Evolutionary conservation across 1,140 invertebrate species (phyloP).

Genomic region (Drosophila ambigua): DNA sequence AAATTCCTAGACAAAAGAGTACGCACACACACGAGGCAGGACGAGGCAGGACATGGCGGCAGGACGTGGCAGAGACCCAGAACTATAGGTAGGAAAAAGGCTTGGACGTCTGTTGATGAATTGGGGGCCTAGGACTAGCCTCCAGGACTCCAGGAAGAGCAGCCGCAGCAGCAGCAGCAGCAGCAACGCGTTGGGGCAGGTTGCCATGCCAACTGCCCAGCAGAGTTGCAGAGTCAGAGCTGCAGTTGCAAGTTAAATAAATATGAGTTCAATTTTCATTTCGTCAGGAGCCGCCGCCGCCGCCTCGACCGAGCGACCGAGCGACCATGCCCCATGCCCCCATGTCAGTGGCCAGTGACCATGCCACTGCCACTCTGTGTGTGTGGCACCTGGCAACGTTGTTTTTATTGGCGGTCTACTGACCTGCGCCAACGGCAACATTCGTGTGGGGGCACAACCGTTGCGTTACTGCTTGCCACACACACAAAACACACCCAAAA

Average conservation of each 20-base stretch:
- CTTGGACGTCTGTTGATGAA: conserved; percentile 73
- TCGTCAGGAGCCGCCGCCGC: conserved; percentile 15
- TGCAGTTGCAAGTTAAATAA: conserved; percentile 71
- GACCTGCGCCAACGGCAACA: conserved; percentile 72
- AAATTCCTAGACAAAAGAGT: conserved; percentile 82
- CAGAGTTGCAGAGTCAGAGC: conserved; percentile 32
- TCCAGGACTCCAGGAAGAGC: conserved; percentile 14
- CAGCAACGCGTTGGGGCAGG: not conserved
- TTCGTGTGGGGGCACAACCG: conserved; percentile 8
- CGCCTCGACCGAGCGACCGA: too few species aligned
- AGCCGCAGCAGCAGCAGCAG: not conserved
- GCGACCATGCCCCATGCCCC: too few species aligned
- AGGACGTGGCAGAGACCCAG: conserved; percentile 26
- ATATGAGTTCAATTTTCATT: conserved; percentile 82
- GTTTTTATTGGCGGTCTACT: conserved; percentile 82
- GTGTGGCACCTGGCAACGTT: conserved; percentile 48
- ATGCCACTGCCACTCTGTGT: not conserved
- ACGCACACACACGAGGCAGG: conserved; percentile 38
- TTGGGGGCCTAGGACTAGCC: conserved; percentile 62
- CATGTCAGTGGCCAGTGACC: conserved; percentile 5
- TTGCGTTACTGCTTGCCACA: not conserved
- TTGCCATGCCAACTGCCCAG: conserved; percentile 51
- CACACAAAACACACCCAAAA: not conserved
- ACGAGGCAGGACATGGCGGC: conserved; percentile 45
- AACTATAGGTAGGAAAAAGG: conserved; percentile 33